Evolutionary conservation across 2,888 invertebrate genomes (phyloP), one percentile per base, ranked within the genome.

Genomic region (Callinectes sapidus): DNA sequence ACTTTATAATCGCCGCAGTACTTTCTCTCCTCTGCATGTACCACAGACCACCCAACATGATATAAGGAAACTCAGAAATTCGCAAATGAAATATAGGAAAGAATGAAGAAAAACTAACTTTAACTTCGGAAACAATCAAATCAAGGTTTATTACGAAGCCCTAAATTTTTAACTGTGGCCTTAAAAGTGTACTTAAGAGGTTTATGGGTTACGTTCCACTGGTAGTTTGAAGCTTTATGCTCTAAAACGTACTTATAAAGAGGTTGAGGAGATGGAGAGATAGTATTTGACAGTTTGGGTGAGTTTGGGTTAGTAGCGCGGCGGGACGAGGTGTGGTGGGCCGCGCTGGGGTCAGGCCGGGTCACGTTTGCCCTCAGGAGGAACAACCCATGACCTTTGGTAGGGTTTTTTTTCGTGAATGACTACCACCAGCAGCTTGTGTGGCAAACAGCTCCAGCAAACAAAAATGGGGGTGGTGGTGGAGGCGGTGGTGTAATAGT

Each of bases 21-120:
- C 81, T 81, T 81, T 81, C 81, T 81, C 81, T n/a, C 81, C 81
- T 81, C 35, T 81, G 81, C 35, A 81, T 32, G 32, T 81, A 81
- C 81, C 81, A 14, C 35, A 81, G 81, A 35, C 81, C 81, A 81
- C 81, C 81, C 81, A 81, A 3, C 81, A 13, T 32, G 16, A 71
- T 71, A 71, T 3, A 8, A 71, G n/a, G 28, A 28, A 71, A 71
- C 71, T 0, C n/a, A n/a, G 1, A 71, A 28, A 71, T 28, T 2
- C n/a, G 10, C 28, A 1, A n/a, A 71, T 71, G 28, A 48, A 48
- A 18, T 18, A 61, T 61, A 61, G 2, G 23, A 61, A 61, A 61
- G 61, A 61, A 61, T 71, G 28, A 28, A 71, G 8, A 71, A n/a
- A 71, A 13, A 28, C 8, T 8, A 28, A 8, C 6, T 71, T 28